Evolutionary conservation across 2,888 invertebrate genomes (phyloP), one percentile per base, ranked within the genome.

Genomic region (Barypeithes pellucidus): DNA sequence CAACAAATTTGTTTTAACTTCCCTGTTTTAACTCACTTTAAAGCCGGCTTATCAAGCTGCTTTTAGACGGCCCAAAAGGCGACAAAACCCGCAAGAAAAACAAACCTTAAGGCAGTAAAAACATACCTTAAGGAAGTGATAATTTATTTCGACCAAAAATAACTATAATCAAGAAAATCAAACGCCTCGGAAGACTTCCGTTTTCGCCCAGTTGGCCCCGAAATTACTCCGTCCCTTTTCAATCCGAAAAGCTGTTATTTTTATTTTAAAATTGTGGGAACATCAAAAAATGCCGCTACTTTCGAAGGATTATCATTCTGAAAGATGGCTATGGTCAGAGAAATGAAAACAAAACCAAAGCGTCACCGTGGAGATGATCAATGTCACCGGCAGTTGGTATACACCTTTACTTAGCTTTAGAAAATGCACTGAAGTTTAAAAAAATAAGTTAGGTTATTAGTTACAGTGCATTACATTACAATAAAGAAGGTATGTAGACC

Each of bases 111-210:
- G 54, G 54, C 33, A 57, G 54, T 57, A 33, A 57, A 36, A 57
- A 57, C 54, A 57, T 36, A 33, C 36, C 54, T 14, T 57, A 57
- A 57, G 54, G 54, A 57, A 57, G 54, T 57, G 54, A 57, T 57
- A 57, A 57, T 57, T 57, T 57, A 57, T 57, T 57, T 57, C 54
- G 54, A 11, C 16, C 33, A 57, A 57, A 54, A 57, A 57, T 57
- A 57, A 57, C 54, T 57, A 57, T 57, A 57, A 57, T 57, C 54
- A 57, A 16, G 33, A 57, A 57, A 57, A 57, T 57, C 54, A 57
- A 57, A 57, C 54, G 54, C 16, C 54, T 33, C 12, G 16, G 12
- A 33, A 16, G 33, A 57, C 54, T 57, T 57, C 54, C 54, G 54
- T 57, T 57, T 33, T 29, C 29, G 33, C 54, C 33, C 54, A 57